Evolutionary conservation across 2,888 invertebrate genomes (phyloP).

Genomic region (Synergus gifuensis): DNA sequence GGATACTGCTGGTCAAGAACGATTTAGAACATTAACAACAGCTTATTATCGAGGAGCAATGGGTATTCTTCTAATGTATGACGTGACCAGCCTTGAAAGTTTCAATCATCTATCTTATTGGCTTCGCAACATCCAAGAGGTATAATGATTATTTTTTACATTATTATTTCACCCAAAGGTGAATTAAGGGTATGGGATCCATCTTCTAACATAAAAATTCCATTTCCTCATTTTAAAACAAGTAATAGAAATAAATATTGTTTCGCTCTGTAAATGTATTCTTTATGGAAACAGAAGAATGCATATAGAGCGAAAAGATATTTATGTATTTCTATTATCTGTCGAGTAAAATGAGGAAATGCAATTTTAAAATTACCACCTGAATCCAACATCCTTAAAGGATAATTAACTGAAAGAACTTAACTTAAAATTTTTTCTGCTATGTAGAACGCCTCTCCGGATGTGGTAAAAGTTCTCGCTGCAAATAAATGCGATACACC

Average conservation of each 20-base stretch:
- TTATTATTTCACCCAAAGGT: too few relatives aligned
- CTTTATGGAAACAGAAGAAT: too few relatives aligned
- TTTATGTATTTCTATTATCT: background rate
- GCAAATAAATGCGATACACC: slow-evolving; percentile 92
- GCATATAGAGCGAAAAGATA: background rate
- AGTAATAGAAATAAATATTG: too few relatives aligned
- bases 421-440: slow-evolving; percentile 33
- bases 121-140: slow-evolving; percentile 94
- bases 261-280: too few relatives aligned
- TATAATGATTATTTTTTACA: slow-evolving; percentile 66
- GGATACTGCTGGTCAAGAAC: slow-evolving; percentile 91
- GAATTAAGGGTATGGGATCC: too few relatives aligned
- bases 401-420: background rate
- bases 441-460: slow-evolving; percentile 89
- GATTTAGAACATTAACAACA: slow-evolving; percentile 90
- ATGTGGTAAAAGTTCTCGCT: slow-evolving; percentile 91
- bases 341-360: too few relatives aligned
- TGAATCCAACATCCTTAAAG: too few relatives aligned
- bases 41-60: slow-evolving; percentile 94
- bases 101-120: slow-evolving; percentile 94
- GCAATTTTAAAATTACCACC: too few relatives aligned
- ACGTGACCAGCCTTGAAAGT: slow-evolving; percentile 93
- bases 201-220: too few relatives aligned
- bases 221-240: too few relatives aligned
- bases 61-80: slow-evolving; percentile 95